These are phyloP conservation scores for Poecilia velifera DNA, from an alignment of 2,797 vertebrate species.

Conservation along the genomic window DNA sequence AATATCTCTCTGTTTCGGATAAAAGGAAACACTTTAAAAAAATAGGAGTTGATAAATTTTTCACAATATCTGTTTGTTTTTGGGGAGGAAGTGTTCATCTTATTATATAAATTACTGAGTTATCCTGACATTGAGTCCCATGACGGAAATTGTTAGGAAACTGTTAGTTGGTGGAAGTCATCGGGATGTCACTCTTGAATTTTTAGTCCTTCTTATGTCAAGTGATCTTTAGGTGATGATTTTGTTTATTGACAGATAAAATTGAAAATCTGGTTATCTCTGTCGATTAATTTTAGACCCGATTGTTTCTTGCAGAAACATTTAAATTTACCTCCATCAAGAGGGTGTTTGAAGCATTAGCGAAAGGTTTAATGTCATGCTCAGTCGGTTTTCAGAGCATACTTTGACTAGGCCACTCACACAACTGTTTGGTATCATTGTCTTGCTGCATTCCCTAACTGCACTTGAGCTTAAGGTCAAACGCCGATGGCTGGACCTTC, in stretches of 20 bases:
- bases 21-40: neutral
- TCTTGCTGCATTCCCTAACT: too few species aligned
- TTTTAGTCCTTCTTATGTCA: neutral
- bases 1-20: neutral
- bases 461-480: too few species aligned
- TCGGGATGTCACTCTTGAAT: neutral
- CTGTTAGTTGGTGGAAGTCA: neutral
- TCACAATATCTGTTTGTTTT: neutral
- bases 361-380: neutral
- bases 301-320: neutral
- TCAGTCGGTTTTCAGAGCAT: neutral
- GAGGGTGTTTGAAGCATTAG: neutral
- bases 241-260: neutral
- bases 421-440: neutral
- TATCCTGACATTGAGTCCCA: neutral
- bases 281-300: neutral
- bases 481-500: too few species aligned
- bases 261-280: neutral
- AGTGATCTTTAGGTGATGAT: neutral
- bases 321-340: neutral
- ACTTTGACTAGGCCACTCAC: neutral
- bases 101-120: neutral
- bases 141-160: neutral
- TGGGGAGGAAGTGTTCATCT: neutral
- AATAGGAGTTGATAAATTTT: neutral